Conservation (phyloP, 2,888 invertebrate species). For the Phrixothrix hirtus region DNA sequence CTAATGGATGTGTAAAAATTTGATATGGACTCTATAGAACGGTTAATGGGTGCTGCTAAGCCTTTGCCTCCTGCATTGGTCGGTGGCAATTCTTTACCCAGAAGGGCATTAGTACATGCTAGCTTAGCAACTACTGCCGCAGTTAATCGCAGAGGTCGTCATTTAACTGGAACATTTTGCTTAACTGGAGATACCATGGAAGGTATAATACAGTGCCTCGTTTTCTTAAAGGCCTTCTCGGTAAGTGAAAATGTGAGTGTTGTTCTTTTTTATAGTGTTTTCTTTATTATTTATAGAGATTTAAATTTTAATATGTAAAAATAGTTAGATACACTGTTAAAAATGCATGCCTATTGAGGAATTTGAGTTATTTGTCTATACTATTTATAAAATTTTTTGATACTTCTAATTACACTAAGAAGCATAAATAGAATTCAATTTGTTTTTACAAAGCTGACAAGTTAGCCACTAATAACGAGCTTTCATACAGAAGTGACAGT, state of each 20-base stretch:
- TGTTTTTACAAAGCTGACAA: no score
- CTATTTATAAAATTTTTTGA: no score
- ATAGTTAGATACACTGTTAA: no score
- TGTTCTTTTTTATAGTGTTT: no score
- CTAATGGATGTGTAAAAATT: background rate
- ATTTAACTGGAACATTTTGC: conserved; percentile 86
- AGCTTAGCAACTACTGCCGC: conserved; percentile 72
- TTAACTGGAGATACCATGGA: conserved; percentile 92
- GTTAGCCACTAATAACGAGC: no score
- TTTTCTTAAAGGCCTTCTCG: conserved; percentile 91
- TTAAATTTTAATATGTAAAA: no score
- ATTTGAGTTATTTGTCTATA: no score
- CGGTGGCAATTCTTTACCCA: conserved; percentile 45
- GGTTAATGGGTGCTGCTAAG: conserved; percentile 74
- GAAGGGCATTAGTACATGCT: conserved; percentile 77
- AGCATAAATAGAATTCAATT: no score
- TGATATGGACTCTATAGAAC: conserved; percentile 81
- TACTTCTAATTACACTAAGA: no score
- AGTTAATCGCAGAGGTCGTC: conserved; percentile 77
- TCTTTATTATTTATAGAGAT: no score
- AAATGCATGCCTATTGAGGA: no score
- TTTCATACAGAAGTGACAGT: no score
- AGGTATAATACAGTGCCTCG: conserved; percentile 89
- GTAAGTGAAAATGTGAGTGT: conserved; percentile 63
- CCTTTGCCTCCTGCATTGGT: conserved; percentile 65